phyloP scores from a whole-genome alignment of 2,113 vertebrate genomes.

The Corapipo altera region DNA sequence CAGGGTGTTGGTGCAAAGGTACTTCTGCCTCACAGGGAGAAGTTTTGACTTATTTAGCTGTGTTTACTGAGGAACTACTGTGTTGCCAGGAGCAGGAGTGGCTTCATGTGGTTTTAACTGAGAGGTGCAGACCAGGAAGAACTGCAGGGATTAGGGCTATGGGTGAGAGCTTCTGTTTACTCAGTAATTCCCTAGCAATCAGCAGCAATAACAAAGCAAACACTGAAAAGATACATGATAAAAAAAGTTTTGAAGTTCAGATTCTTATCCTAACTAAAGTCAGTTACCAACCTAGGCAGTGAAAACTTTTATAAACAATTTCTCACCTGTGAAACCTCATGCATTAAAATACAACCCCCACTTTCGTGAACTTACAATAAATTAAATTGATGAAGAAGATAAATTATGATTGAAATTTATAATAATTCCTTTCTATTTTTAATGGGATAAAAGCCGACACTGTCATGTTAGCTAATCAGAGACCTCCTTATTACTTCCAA shows the following conservation, averaged over 20 bases:
- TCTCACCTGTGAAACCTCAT: not conserved
- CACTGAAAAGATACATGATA: rapidly evolving
- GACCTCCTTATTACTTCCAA: not conserved
- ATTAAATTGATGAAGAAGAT: not conserved
- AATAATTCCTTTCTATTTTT: not conserved
- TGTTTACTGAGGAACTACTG: not conserved
- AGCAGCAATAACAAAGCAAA: not conserved
- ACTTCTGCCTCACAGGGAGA: not conserved
- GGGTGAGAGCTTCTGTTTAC: not conserved
- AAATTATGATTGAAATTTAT: not conserved
- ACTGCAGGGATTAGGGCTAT: not conserved
- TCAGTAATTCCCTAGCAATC: not conserved
- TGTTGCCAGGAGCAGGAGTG: not conserved
- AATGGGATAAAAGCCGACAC: not conserved
- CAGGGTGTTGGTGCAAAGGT: not conserved
- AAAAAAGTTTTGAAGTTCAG: not conserved
- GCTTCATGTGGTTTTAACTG: not conserved
- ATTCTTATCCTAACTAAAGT: not conserved
- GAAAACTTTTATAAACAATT: not conserved
- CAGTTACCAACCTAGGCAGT: not conserved
- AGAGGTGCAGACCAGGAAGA: not conserved
- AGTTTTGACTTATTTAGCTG: not conserved
- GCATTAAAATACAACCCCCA: not conserved
- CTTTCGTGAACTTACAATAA: not conserved
- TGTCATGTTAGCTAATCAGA: not conserved